phyloP scores from a whole-genome alignment of 2,797 vertebrate genomes.

The Labeo calbasu region DNA sequence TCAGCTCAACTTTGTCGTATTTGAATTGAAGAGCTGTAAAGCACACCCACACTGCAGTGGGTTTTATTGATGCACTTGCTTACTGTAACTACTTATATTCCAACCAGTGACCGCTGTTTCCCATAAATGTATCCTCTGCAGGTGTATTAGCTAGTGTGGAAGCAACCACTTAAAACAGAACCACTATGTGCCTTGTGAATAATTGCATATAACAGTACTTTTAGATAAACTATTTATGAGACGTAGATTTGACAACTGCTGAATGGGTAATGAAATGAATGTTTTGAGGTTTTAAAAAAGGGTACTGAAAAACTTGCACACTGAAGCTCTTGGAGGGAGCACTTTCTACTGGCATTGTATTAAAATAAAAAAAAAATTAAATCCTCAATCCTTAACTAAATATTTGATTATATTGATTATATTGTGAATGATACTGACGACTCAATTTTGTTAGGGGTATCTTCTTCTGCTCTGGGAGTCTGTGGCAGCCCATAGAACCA shows the following conservation, averaged over 20 bases:
- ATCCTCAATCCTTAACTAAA: not conserved
- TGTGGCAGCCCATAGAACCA: no score
- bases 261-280: slow-evolving; percentile 11
- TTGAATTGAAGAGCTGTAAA: not conserved
- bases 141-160: slow-evolving; percentile 6
- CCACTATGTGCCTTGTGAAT: slow-evolving; percentile 59
- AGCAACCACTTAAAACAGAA: slow-evolving; percentile 41
- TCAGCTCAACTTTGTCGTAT: slow-evolving; percentile 1
- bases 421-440: not conserved
- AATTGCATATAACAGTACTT: slow-evolving; percentile 50
- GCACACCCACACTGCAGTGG: not conserved
- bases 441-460: not conserved
- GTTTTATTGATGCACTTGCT: slow-evolving; percentile 43
- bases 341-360: slow-evolving; percentile 20
- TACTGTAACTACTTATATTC: slow-evolving; percentile 23
- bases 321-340: slow-evolving; percentile 6
- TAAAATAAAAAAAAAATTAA: slow-evolving; percentile 19
- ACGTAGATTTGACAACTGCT: slow-evolving; percentile 28
- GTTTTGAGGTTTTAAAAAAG: slow-evolving; percentile 5
- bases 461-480: no score
- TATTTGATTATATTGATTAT: not conserved
- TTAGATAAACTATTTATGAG: slow-evolving; percentile 43
- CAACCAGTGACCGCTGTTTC: slow-evolving; percentile 3
- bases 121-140: not conserved
- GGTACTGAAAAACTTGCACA: slow-evolving; percentile 35